Evolutionary conservation across 1,140 invertebrate genomes (phyloP).

Genomic region (Mesaphorura yosii): DNA sequence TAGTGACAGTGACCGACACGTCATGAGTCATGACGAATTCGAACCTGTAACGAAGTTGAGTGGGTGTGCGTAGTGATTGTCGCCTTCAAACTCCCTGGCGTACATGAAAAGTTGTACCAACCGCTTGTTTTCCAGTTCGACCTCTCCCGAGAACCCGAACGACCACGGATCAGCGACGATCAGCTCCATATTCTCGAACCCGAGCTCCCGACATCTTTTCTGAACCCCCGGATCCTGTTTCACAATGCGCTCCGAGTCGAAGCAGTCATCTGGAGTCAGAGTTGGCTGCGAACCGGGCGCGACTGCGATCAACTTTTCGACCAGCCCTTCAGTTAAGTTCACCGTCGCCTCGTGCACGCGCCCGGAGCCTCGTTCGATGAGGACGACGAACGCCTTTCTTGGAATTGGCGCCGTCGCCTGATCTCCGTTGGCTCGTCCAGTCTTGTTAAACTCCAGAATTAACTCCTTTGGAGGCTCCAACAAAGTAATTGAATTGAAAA

Average conservation of each 20-base stretch:
- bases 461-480: conserved; percentile 19
- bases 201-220: neutral
- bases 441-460: conserved; percentile 11
- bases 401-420: neutral
- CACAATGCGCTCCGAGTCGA: conserved; percentile 3
- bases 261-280: conserved; percentile 15
- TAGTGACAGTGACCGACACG: too few species aligned
- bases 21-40: too few species aligned
- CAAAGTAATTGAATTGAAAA: conserved; percentile 28
- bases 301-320: conserved; percentile 17
- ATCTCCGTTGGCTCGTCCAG: neutral
- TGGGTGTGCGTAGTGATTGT: conserved; percentile 31
- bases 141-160: conserved; percentile 20
- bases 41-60: conserved; percentile 22
- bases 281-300: conserved; percentile 20
- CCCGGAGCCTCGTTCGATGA: conserved; percentile 16
- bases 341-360: conserved; percentile 19
- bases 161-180: conserved; percentile 13
- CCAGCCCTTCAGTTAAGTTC: conserved; percentile 13
- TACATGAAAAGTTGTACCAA: conserved; percentile 31
- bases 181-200: neutral
- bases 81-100: conserved; percentile 16
- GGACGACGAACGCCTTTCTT: conserved; percentile 11
- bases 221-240: neutral
- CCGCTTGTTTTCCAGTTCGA: conserved; percentile 23